These are phyloP conservation scores for Astyanax mexicanus DNA, from an alignment of 2,797 vertebrate genomes.

Conservation along the genomic window DNA sequence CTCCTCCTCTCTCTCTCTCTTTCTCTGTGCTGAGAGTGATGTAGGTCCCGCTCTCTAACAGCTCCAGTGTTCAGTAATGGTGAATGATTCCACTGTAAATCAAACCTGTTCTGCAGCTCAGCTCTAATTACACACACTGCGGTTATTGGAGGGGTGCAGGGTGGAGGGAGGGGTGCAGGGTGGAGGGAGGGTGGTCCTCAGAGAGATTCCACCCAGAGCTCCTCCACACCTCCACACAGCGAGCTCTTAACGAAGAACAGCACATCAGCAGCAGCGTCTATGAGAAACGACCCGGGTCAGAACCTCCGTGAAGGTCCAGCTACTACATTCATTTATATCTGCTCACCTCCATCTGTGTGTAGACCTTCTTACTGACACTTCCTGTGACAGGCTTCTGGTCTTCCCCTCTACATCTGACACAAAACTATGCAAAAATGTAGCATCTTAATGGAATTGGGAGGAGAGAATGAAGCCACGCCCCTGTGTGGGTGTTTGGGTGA, in stretches of 20 bases:
- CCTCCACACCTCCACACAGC: neutral
- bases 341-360: constrained; percentile 1
- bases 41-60: constrained; percentile 1
- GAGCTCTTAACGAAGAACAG: constrained; percentile 26
- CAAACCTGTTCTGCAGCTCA: constrained; percentile 30
- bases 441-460: too few species aligned
- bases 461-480: too few species aligned
- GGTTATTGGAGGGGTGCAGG: constrained; percentile 29
- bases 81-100: constrained; percentile 41
- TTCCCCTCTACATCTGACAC: too few species aligned
- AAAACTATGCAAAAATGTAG: too few species aligned
- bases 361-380: neutral
- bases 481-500: too few species aligned
- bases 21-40: neutral
- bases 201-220: constrained; percentile 21
- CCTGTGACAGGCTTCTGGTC: neutral
- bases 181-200: constrained; percentile 34
- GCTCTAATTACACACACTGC: constrained; percentile 42
- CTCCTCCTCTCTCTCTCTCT: neutral
- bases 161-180: too few species aligned
- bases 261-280: constrained; percentile 17
- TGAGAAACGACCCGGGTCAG: neutral
- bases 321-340: neutral
- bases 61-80: constrained; percentile 30
- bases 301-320: constrained; percentile 6